Evolutionary conservation across 2,888 invertebrate species (phyloP).

Genomic region (Amblyjoppa fuscipennis): DNA sequence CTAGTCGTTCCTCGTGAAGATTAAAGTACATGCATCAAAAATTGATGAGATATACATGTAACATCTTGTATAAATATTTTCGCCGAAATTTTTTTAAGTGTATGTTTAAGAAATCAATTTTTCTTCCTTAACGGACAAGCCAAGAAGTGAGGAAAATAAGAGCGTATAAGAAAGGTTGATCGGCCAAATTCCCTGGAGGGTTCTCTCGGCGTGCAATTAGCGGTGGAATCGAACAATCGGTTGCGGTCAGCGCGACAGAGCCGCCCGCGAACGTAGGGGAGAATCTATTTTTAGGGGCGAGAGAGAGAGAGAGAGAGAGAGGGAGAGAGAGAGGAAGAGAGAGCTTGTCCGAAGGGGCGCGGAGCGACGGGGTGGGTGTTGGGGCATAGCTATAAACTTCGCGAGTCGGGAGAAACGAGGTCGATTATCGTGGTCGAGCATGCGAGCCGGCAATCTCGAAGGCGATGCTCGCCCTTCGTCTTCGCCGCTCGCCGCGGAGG

Average conservation of each 20-base stretch:
- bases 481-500: slow-evolving; percentile 14
- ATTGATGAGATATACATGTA: background rate
- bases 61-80: background rate
- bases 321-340: background rate
- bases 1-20: too few species aligned
- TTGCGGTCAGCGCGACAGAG: background rate
- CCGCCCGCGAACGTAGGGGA: background rate
- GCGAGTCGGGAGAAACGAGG: slow-evolving; percentile 62
- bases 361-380: slow-evolving; percentile 14
- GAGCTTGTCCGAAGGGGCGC: slow-evolving; percentile 14
- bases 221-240: slow-evolving; percentile 44
- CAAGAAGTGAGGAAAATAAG: background rate
- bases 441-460: slow-evolving; percentile 67
- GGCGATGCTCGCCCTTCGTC: slow-evolving; percentile 64
- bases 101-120: background rate
- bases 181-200: slow-evolving; percentile 23
- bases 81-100: too few species aligned
- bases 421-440: slow-evolving; percentile 72
- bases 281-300: slow-evolving; percentile 66
- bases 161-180: background rate
- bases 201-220: slow-evolving; percentile 43
- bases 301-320: background rate
- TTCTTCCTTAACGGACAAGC: background rate
- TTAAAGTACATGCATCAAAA: background rate
- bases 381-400: slow-evolving; percentile 36